Conservation (phyloP, 2,797 vertebrate genomes). For the Phalloptychus januarius region DNA sequence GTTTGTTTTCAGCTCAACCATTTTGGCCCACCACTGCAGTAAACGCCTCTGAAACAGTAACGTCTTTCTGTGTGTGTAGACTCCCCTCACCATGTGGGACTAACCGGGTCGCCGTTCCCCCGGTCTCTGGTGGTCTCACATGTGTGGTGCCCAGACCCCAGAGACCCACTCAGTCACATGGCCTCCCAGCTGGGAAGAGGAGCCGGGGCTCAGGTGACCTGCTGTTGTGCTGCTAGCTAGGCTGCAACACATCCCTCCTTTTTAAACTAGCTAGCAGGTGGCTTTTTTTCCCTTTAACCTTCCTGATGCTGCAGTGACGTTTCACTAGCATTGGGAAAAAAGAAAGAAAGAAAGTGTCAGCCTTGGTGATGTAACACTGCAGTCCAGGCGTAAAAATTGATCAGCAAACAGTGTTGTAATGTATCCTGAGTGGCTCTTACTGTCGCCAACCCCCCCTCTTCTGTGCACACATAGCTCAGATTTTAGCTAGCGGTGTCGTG, state of each 20-base stretch:
- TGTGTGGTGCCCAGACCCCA: constrained; percentile 58
- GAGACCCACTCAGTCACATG: constrained; percentile 71
- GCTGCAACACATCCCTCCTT: constrained; percentile 71
- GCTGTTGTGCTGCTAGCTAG: constrained; percentile 74
- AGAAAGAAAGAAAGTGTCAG: constrained; percentile 36
- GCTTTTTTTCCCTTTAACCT: constrained; percentile 33
- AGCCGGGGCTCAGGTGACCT: constrained; percentile 77
- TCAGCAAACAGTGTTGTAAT: constrained; percentile 56
- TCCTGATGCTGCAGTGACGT: constrained; percentile 39
- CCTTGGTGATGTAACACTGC: constrained; percentile 64
- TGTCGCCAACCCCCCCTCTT: constrained; percentile 27
- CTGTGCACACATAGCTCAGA: constrained; percentile 22
- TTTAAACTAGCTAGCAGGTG: constrained; percentile 67
- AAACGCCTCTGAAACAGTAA: constrained; percentile 31
- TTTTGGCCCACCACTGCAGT: constrained; percentile 34
- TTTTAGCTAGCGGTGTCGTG: constrained; percentile 34
- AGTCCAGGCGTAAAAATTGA: constrained; percentile 63
- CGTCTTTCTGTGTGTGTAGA: constrained; percentile 24
- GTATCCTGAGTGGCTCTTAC: constrained; percentile 52
- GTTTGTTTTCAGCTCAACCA: neutral
- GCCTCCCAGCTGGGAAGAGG: constrained; percentile 67
- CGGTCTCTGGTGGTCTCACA: constrained; percentile 54
- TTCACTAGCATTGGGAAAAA: constrained; percentile 26
- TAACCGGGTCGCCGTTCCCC: constrained; percentile 30
- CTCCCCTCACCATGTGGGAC: constrained; percentile 25